These are phyloP conservation scores for Drosophila willistoni DNA, from an alignment of 1,140 invertebrate species.

Conservation along the genomic window DNA sequence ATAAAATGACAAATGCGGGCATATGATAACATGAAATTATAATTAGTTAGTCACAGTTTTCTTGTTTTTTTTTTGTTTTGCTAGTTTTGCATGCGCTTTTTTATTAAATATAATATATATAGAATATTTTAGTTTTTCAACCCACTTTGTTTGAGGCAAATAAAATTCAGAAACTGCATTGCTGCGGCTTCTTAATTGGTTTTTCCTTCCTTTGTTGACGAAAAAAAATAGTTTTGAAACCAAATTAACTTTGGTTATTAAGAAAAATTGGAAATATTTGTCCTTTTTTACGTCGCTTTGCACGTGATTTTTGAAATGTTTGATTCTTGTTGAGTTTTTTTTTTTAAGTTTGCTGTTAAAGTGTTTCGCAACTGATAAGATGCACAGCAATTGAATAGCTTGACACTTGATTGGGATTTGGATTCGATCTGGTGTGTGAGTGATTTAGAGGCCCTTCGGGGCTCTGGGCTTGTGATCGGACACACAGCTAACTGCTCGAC, in stretches of 20 bases:
- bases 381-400: slow-evolving; percentile 13
- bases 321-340: slow-evolving; percentile 5
- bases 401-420: slow-evolving; percentile 30
- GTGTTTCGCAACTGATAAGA: slow-evolving; percentile 25
- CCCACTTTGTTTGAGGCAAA: slow-evolving; percentile 75
- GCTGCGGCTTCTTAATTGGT: slow-evolving; percentile 8
- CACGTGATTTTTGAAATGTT: background rate
- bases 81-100: slow-evolving; percentile 5
- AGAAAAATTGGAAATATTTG: slow-evolving; percentile 7
- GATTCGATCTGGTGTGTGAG: slow-evolving; percentile 36
- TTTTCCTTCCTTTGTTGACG: background rate
- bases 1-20: slow-evolving; percentile 50
- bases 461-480: slow-evolving; percentile 34
- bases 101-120: background rate
- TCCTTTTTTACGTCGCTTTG: background rate
- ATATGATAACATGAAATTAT: slow-evolving; percentile 43
- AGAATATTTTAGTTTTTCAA: slow-evolving; percentile 23
- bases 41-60: slow-evolving; percentile 28
- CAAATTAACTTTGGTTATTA: slow-evolving; percentile 23
- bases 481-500: background rate
- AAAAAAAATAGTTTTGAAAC: background rate
- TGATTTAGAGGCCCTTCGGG: slow-evolving; percentile 44
- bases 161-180: slow-evolving; percentile 70
- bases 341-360: slow-evolving; percentile 16
- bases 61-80: no score